These are phyloP conservation scores for Drosophila tani DNA, from an alignment of 1,140 invertebrate genomes.

Conservation along the genomic window DNA sequence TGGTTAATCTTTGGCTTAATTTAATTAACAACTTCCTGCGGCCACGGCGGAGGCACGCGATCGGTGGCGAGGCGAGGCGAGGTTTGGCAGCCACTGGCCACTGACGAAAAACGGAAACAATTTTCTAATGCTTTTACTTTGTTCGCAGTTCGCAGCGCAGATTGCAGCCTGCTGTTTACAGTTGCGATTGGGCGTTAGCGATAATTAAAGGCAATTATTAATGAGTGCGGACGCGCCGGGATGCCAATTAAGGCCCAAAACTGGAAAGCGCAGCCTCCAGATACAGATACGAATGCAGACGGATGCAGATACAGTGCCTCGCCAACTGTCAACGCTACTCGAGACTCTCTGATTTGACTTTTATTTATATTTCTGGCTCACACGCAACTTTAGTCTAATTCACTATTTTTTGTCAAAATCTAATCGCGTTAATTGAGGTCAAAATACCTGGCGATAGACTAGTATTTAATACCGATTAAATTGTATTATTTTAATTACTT, in stretches of 20 bases:
- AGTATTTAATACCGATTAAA: background rate
- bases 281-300: background rate
- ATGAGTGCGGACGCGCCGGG: slow-evolving; percentile 54
- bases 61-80: background rate
- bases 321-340: slow-evolving; percentile 43
- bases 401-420: slow-evolving; percentile 38
- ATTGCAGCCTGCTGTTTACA: slow-evolving; percentile 31
- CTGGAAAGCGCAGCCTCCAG: slow-evolving; percentile 45
- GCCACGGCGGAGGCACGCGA: slow-evolving; percentile 36
- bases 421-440: slow-evolving; percentile 51
- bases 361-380: slow-evolving; percentile 16
- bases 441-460: slow-evolving; percentile 20
- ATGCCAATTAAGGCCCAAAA: slow-evolving; percentile 73
- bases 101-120: slow-evolving; percentile 70
- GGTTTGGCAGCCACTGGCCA: slow-evolving; percentile 42
- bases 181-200: slow-evolving; percentile 76
- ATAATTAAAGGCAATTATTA: slow-evolving; percentile 83
- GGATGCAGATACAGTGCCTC: slow-evolving; percentile 29
- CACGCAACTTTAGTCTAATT: slow-evolving; percentile 11
- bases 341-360: slow-evolving; percentile 10
- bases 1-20: slow-evolving; percentile 74
- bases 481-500: background rate
- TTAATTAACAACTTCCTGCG: slow-evolving; percentile 78
- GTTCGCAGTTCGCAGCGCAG: slow-evolving; percentile 22
- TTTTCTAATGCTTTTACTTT: slow-evolving; percentile 63